These are phyloP conservation scores for Ciconia maguari DNA, from an alignment of 2,113 vertebrate species.

Conservation along the genomic window DNA sequence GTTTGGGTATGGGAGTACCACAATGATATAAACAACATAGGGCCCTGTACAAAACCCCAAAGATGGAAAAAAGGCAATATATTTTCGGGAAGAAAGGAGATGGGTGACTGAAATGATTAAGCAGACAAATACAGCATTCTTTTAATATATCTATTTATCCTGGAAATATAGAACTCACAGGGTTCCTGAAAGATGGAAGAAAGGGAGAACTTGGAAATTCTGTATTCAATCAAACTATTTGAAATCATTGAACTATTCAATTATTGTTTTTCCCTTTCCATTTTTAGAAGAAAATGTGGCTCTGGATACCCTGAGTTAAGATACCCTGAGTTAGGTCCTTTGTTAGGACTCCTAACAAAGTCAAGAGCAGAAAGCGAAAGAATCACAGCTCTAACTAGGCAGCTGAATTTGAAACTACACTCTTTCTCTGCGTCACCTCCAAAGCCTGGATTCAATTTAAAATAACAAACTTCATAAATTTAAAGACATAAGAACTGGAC, in stretches of 20 bases:
- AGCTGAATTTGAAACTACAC: neutral
- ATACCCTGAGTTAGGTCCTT: too few species aligned
- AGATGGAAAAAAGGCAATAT: neutral
- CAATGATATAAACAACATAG: neutral
- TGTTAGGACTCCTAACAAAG: neutral
- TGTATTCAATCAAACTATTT: neutral
- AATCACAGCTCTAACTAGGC: neutral
- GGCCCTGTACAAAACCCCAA: neutral
- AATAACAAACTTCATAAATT: neutral
- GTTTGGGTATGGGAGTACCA: neutral
- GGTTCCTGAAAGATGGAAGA: neutral
- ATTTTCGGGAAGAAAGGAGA: neutral
- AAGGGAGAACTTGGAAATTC: neutral
- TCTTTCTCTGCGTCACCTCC: neutral
- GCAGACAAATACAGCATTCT: neutral
- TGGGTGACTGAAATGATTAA: neutral
- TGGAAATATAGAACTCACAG: neutral
- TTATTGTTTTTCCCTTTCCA: neutral
- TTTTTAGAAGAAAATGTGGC: neutral
- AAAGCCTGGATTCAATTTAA: neutral
- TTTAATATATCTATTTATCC: neutral
- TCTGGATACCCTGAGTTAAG: neutral
- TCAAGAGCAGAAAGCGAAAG: neutral
- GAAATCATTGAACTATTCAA: neutral
- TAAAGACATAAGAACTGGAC: neutral